Conservation (phyloP, 1,140 invertebrate genomes). For the Palaemon carinicauda region DNA sequence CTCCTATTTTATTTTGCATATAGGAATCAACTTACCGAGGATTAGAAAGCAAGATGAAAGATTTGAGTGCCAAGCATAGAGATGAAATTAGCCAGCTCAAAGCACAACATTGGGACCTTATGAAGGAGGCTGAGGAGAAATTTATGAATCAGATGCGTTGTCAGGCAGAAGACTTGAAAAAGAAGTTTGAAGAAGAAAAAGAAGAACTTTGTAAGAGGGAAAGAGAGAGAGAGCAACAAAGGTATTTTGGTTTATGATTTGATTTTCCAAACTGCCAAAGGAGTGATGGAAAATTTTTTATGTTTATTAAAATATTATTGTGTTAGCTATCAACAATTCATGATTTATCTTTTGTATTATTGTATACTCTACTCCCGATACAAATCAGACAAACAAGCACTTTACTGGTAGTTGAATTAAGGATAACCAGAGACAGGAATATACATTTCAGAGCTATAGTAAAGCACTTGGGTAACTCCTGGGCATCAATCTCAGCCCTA, state of each 20-base stretch:
- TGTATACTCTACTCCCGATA: too few species aligned
- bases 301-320: background rate
- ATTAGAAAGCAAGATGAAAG: slow-evolving; percentile 55
- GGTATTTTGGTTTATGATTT: slow-evolving; percentile 10
- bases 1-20: too few species aligned
- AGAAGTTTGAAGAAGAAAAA: slow-evolving; percentile 46
- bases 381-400: too few species aligned
- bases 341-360: too few species aligned
- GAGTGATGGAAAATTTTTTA: background rate
- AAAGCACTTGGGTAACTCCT: too few species aligned
- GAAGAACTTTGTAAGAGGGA: slow-evolving; percentile 47
- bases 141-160: background rate
- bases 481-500: too few species aligned
- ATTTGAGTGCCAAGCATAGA: slow-evolving; percentile 45
- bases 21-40: slow-evolving; percentile 55
- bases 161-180: slow-evolving; percentile 28
- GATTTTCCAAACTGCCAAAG: background rate
- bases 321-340: background rate
- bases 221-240: slow-evolving; percentile 47
- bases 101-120: slow-evolving; percentile 54
- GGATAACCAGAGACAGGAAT: too few species aligned
- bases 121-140: slow-evolving; percentile 32
- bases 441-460: too few species aligned
- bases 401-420: too few species aligned
- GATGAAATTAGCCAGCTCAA: slow-evolving; percentile 53